Percentiles rank a stretch among this genome's conserved stretches.
phyloP scores from a whole-genome alignment of 1,140 invertebrate genomes.

The Drosophila varians region DNA sequence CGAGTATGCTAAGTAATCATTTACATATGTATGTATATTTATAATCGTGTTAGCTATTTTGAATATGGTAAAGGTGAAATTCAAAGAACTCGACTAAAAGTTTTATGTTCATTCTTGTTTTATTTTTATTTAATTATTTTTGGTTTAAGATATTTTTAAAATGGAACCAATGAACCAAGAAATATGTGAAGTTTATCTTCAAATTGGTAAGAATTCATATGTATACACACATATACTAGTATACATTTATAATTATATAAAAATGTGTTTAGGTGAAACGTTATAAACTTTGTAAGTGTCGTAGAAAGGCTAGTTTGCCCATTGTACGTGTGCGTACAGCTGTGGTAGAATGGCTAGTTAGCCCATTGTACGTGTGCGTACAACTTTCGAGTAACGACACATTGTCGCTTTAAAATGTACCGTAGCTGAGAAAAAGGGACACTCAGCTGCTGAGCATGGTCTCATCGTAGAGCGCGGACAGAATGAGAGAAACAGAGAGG shows the following conservation, averaged over 20 bases:
- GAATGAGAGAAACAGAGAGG: too few species aligned
- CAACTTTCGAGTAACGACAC: too few species aligned
- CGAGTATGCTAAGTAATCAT: slow-evolving; percentile 54
- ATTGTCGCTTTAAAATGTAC: too few species aligned
- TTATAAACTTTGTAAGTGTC: slow-evolving; percentile 71
- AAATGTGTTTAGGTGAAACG: slow-evolving; percentile 71
- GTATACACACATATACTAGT: slow-evolving; percentile 26
- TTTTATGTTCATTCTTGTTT: slow-evolving; percentile 68
- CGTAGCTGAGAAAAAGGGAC: too few species aligned
- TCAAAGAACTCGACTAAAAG: slow-evolving; percentile 76
- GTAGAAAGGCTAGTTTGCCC: too few species aligned
- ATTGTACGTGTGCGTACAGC: too few species aligned
- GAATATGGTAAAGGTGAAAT: slow-evolving; percentile 80
- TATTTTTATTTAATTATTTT: slow-evolving; percentile 48
- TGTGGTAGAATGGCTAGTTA: too few species aligned
- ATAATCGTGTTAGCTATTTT: slow-evolving; percentile 69
- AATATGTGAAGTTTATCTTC: slow-evolving; percentile 42
- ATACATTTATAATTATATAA: slow-evolving; percentile 34
- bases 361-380: too few species aligned
- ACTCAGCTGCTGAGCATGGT: too few species aligned
- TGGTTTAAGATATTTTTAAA: slow-evolving; percentile 38
- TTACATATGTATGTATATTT: slow-evolving; percentile 38
- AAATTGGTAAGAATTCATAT: slow-evolving; percentile 23
- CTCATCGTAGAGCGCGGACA: too few species aligned
- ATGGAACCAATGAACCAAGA: slow-evolving; percentile 60